phyloP scores from a whole-genome alignment of 64 coral and sea anemone genomes.

The Anthopleura sola region DNA sequence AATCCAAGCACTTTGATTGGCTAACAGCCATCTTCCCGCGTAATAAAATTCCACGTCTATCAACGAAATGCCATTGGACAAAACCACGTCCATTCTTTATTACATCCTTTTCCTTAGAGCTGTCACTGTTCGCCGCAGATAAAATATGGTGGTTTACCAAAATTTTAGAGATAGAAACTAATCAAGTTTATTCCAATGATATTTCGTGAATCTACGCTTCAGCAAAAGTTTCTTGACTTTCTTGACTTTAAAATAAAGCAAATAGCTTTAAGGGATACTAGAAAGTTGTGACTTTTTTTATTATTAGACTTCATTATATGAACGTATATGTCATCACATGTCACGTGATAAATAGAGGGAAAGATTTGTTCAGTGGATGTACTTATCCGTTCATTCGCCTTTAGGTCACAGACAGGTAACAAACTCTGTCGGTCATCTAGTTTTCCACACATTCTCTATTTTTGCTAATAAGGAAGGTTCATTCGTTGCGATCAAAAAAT shows the following conservation, averaged over 20 bases:
- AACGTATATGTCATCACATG: background rate
- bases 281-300: background rate
- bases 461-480: background rate
- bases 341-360: background rate
- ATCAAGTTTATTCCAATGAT: background rate
- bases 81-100: background rate
- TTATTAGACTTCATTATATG: background rate
- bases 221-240: background rate
- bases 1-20: conserved; percentile 18
- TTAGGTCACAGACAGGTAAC: background rate
- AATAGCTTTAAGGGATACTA: background rate
- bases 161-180: background rate
- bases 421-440: background rate
- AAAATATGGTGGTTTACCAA: background rate
- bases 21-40: background rate
- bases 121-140: background rate
- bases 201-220: background rate
- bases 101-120: background rate
- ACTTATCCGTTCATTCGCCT: conserved; percentile 11
- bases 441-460: background rate
- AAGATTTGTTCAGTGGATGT: background rate
- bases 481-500: conserved; percentile 18
- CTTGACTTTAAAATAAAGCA: background rate
- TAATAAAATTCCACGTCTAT: conserved; percentile 4
- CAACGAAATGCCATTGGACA: background rate